A percentile compares a stretch with the other conserved stretches of the same genome.
Evolutionary conservation across 2,888 invertebrate genomes (phyloP).

Genomic region (Stenurella melanura): DNA sequence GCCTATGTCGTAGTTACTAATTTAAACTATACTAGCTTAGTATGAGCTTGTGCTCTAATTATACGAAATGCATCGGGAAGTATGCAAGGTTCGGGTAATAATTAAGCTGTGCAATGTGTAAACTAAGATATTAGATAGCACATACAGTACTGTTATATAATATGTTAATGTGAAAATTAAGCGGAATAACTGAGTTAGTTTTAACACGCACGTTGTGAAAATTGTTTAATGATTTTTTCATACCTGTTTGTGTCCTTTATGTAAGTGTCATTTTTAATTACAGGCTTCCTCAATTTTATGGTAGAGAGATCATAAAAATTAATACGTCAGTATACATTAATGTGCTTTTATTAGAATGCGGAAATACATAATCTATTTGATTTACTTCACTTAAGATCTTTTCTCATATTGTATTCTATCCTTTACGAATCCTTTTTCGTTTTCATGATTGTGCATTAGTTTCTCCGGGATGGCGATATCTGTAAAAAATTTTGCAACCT

Average conservation of each 20-base stretch:
- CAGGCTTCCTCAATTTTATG: constrained; percentile 9
- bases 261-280: constrained; percentile 3
- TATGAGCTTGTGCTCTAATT: constrained; percentile 20
- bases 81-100: constrained; percentile 19
- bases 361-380: too few relatives aligned
- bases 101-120: constrained; percentile 34
- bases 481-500: too few relatives aligned
- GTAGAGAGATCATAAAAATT: background rate
- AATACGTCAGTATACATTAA: too few relatives aligned
- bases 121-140: constrained; percentile 33
- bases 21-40: constrained; percentile 3
- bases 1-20: constrained; percentile 11
- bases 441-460: too few relatives aligned
- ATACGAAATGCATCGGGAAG: constrained; percentile 27
- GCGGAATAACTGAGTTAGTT: constrained; percentile 5
- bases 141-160: constrained; percentile 22
- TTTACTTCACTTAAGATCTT: too few relatives aligned
- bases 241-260: constrained; percentile 2
- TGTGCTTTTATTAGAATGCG: too few relatives aligned
- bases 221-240: constrained; percentile 14
- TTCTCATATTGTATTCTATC: too few relatives aligned
- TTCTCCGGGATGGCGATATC: too few relatives aligned
- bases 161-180: constrained; percentile 11
- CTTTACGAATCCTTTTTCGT: too few relatives aligned
- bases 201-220: constrained; percentile 16